Conservation (phyloP, 2,888 invertebrate species). For the Cataglyphis rosenhaueri region DNA sequence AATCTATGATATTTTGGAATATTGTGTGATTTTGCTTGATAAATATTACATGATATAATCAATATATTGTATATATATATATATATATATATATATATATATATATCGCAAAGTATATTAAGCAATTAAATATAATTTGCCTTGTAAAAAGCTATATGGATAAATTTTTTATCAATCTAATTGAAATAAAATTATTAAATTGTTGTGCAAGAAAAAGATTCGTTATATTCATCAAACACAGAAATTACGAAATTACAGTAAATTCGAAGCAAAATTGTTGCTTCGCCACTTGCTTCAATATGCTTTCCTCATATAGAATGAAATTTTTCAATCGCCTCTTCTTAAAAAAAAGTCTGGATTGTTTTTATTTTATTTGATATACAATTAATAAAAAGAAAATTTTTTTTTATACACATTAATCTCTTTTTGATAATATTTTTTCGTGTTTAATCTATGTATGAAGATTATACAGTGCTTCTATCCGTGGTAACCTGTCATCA, state of each 20-base stretch:
- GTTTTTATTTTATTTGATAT: not conserved
- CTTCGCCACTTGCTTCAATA: not conserved
- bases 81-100: no score
- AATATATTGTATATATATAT: no score
- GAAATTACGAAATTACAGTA: not conserved
- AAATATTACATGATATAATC: not conserved
- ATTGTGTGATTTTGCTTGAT: not conserved
- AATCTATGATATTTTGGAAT: not conserved
- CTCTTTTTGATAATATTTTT: not conserved
- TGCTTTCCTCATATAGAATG: not conserved
- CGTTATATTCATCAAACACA: not conserved
- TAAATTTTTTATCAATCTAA: not conserved
- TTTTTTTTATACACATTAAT: no score
- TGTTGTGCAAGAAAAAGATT: not conserved
- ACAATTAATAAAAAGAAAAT: not conserved
- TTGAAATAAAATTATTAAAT: not conserved
- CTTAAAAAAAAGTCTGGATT: not conserved
- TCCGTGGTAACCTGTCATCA: conserved; percentile 91
- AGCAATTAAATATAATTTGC: not conserved
- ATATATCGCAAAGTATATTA: not conserved
- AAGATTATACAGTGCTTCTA: conserved; percentile 91
- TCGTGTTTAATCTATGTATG: not conserved
- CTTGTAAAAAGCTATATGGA: not conserved
- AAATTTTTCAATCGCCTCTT: not conserved
- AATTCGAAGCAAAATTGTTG: not conserved